phyloP scores from a whole-genome alignment of 2,797 vertebrate genomes.

The Megaceryle alcyon region DNA sequence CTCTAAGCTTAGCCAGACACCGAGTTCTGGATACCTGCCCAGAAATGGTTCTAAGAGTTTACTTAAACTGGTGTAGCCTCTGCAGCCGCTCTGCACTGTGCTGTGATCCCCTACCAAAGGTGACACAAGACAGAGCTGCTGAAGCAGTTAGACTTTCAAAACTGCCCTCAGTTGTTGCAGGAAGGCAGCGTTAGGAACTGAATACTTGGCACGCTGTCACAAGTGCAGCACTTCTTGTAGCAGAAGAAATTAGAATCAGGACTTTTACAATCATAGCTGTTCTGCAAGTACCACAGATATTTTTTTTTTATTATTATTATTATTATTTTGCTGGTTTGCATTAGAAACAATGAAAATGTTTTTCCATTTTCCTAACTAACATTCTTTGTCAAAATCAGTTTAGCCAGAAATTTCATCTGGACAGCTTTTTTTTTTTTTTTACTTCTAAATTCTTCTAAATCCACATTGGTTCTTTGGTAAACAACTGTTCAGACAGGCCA shows the following conservation, averaged over 20 bases:
- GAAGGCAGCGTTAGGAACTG: neutral
- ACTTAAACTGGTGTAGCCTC: neutral
- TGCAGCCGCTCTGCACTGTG: neutral
- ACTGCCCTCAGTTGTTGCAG: neutral
- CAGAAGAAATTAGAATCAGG: neutral
- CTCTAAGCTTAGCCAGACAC: neutral
- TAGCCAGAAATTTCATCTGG: neutral
- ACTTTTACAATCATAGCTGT: neutral
- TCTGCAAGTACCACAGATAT: neutral
- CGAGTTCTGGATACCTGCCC: neutral
- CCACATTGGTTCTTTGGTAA: neutral
- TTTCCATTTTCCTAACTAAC: neutral
- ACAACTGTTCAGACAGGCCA: neutral
- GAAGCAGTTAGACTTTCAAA: neutral
- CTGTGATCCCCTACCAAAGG: neutral
- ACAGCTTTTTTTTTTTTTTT: neutral
- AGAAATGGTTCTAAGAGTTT: neutral
- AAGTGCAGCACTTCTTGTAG: neutral
- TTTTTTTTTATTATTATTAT: too few species aligned
- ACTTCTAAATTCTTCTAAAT: neutral
- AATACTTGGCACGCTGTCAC: neutral
- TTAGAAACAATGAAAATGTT: neutral
- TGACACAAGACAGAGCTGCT: neutral
- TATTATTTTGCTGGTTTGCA: neutral
- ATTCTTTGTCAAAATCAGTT: slow-evolving; percentile 1